A percentile compares a stretch with the other conserved stretches of the same genome.
Evolutionary conservation across 2,888 invertebrate genomes (phyloP).

Genomic region (Amiota minor): DNA sequence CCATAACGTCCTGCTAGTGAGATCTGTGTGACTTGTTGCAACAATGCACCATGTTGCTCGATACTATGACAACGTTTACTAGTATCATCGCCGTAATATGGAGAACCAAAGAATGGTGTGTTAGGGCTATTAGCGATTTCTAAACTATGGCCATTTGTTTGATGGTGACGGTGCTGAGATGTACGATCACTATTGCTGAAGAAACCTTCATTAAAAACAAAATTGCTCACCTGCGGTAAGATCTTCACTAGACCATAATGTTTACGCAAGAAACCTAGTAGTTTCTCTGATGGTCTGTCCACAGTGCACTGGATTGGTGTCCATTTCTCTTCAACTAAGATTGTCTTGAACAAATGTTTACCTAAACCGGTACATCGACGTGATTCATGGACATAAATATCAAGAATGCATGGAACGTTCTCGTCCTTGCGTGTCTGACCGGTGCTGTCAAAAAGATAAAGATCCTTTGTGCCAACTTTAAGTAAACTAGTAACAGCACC

Average conservation of each 20-base stretch:
- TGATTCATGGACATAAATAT: constrained; percentile 92
- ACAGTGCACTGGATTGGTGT: too few species aligned
- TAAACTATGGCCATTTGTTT: constrained; percentile 53
- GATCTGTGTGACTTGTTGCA: constrained; percentile 70
- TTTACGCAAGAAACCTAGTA: too few species aligned
- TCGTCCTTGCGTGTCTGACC: too few species aligned
- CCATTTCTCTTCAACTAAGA: constrained; percentile 84
- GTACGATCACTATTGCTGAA: constrained; percentile 77
- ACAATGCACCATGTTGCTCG: constrained; percentile 44
- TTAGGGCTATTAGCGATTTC: constrained; percentile 73
- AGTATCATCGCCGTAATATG: constrained; percentile 67
- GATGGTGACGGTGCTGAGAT: too few species aligned
- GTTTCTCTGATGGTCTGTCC: too few species aligned
- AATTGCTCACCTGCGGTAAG: constrained; percentile 90
- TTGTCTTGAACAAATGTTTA: constrained; percentile 86
- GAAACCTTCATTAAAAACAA: constrained; percentile 88
- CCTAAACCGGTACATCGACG: constrained; percentile 91
- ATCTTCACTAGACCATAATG: constrained; percentile 76
- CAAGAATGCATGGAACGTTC: too few species aligned
- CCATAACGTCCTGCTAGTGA: constrained; percentile 78
- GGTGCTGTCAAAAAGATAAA: too few species aligned
- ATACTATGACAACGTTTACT: constrained; percentile 55
- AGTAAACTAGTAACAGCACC: constrained; percentile 87
- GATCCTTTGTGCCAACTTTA: too few species aligned
- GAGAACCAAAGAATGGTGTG: constrained; percentile 73